Base-by-base conservation (phyloP, 2,888 invertebrate species). In the Nomada lathburiana region DNA sequence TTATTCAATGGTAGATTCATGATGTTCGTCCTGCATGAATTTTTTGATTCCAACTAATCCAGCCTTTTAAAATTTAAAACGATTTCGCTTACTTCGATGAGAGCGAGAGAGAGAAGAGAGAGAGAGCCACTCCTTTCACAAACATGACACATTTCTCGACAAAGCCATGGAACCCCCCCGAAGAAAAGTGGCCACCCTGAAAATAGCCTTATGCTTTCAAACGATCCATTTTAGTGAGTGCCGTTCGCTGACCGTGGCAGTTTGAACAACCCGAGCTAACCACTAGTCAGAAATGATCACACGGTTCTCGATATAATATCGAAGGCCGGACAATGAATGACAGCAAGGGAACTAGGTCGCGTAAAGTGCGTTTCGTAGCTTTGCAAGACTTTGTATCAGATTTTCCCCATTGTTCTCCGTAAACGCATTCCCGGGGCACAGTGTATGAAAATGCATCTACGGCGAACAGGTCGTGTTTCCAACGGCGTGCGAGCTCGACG, bases 81-180 rank as follows among this genome's bases (percentile, higher is more conserved):
- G 71, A 44, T 62, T 50, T 42, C 42, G 23, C 59, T 20, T 50
- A 47, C 47, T 47, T 47, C 11, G 11, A 47, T 47, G 16, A 47
- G 47, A 47, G 3, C 13, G 47, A 13, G 16, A 47, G 9, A 47
- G 10, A 13, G 18, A 47, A 65, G 18, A 59, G 47, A 65, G 20
- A 52, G 47, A 50, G 11, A 11, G 23, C 55, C 63, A 18, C 59
- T 77, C 53, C 64, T 70, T 80, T 80, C 70, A 65, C 80, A 62
- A 78, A 47, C 70, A 78, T 63, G 79, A 80, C 80, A 80, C 79
- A 80, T 79, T 79, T 80, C 77, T 64, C 73, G 36, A 10, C 47
- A 23, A 26, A 52, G 68, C 47, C 73, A 80, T 42, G 80, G 57
- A 68, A 73, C 20, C 57, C 59, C 59, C 59, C 65, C 73, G 59